Base-by-base conservation (phyloP, 2,797 vertebrate species). In the Gymnothorax reevesii region DNA sequence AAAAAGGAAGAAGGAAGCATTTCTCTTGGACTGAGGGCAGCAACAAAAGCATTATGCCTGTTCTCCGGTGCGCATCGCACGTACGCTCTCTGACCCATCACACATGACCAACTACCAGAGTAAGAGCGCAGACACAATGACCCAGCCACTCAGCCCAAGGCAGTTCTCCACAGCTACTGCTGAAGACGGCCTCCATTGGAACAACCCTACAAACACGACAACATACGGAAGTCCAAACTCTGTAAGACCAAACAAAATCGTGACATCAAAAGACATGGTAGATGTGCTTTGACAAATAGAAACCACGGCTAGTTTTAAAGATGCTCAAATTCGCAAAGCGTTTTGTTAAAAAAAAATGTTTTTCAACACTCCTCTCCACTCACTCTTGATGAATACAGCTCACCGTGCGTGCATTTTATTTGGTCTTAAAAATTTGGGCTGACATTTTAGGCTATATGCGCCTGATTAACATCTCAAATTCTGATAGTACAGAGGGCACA, bases 401-500 rank as follows among this genome's bases (percentile, higher is more conserved):
- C 75, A 25, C 22, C 17, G 57, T 17, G 33, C 22, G 69, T 20
- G 12, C 17, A 22, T 54, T 64, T 54, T 33, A 84, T 84, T 87
- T 87, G 86, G 86, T 88, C 88, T 83, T 80, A 84, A 79, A 22
- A 55, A 73, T 73, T 33, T 55, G 79, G 66, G 87, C 57, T 66
- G 57, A 83, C 20, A 59, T 52, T 75, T 73, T 7, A 73, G 71
- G 64, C 54, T 25, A 57, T 49, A 42, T 42, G 52, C n/a, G 62
- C 22, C 27, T 27, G 69, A 54, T 85, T 42, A 33, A 60, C 83
- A 83, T 79, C 52, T 89, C 52, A 54, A 84, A 82, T 85, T 33
- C 49, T 62, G 91, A 59, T 17, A 85, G 83, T 73, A 88, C 87
- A 88, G 88, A 89, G 90, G 91, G 82, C 87, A 88, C 88, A 91